Base-by-base conservation (phyloP, 2,113 vertebrate genomes). In the Syngnathus floridae region DNA sequence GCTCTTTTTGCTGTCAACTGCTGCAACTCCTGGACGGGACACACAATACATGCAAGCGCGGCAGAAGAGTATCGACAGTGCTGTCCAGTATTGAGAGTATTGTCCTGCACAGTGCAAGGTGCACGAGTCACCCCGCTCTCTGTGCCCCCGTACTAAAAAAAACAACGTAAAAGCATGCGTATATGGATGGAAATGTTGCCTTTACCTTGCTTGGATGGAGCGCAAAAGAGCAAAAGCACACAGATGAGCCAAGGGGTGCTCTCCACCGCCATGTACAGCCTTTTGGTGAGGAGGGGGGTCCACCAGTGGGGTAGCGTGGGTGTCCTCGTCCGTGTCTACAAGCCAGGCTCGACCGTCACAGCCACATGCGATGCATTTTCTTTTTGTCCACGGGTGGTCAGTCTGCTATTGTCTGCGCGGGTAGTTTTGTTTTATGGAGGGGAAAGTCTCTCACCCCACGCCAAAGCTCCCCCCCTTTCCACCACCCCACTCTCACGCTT, bases 211-310 rank as follows among this genome's bases (percentile, higher is more conserved):
- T 84, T 74, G 67, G 88, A 82, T 71, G 80, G 75, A 83, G 74
- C 86, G 74, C 82, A 89, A 70, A 82, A 79, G 70, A 91, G 85
- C 64, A 85, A 86, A 81, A 91, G 88, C 84, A 91, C 86, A 87
- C 86, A 89, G 79, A 90, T 72, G 72, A 90, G 66, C 79, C 86
- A 88, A 85, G 88, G 76, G 79, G 71, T 79, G 62, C 75, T 86
- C 88, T 88, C 87, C 90, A 91, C 82, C 91, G 90, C 90, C 91
- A 92, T 92, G 90, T 89, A 90, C 86, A 90, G 84, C 86, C 84
- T 87, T 43, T 61, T 43, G 1, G 5, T 22, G 40, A 83, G 87
- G 70, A 88, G 16, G 22, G 83, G 71, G 88, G 78, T 87, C 80
- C 84, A 88, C 76, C 85, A 82, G 85, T 52, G 85, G 84, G 82